Evolutionary conservation across 2,888 invertebrate genomes (phyloP).

Genomic region (Noctua comes): DNA sequence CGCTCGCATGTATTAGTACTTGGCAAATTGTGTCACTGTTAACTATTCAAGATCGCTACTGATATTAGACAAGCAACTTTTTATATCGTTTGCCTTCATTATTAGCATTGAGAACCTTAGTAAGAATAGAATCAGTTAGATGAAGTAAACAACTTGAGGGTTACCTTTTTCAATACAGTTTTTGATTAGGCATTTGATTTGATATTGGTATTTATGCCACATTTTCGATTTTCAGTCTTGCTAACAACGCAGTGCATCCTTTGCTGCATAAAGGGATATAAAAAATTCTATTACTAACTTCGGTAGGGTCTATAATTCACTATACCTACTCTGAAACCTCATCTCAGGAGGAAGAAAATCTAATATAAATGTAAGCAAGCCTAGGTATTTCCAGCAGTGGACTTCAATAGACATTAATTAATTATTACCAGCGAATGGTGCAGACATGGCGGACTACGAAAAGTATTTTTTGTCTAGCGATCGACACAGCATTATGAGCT

Average conservation of each 20-base stretch:
- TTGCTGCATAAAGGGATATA: background rate
- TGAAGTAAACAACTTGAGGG: background rate
- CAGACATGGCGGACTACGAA: background rate
- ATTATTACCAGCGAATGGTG: background rate
- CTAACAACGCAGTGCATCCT: background rate
- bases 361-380: background rate
- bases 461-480: background rate
- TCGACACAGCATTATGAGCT: background rate
- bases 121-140: background rate
- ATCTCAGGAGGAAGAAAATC: background rate
- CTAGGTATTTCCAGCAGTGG: constrained; percentile 6
- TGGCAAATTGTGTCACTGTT: constrained; percentile 55
- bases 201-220: background rate
- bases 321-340: background rate
- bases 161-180: background rate
- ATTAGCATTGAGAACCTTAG: background rate
- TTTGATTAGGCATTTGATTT: background rate
- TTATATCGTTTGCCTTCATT: constrained; percentile 24
- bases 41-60: constrained; percentile 50
- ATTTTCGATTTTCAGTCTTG: background rate
- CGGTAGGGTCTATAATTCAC: background rate
- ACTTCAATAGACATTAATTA: background rate
- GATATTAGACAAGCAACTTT: constrained; percentile 51
- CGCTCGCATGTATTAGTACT: constrained; percentile 31
- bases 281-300: background rate